phyloP scores from a whole-genome alignment of 2,113 vertebrate species.

The Caranx melampygus region DNA sequence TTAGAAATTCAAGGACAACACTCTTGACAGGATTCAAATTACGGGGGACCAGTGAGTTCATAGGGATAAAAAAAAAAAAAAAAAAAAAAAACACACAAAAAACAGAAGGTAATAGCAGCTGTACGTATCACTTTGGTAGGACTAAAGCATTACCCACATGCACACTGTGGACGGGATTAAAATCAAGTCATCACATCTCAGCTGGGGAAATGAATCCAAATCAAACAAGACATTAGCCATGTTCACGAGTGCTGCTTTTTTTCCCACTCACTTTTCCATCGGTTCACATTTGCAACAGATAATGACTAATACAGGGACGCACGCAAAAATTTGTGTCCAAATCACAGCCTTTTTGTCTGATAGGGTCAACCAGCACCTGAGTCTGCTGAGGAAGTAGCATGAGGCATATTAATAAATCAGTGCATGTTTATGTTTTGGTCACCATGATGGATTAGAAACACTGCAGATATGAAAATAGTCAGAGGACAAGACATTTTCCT shows the following conservation, averaged over 20 bases:
- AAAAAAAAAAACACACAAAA: not conserved
- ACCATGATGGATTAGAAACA: conserved; percentile 31
- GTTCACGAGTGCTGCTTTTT: not conserved
- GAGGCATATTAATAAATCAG: conserved; percentile 33
- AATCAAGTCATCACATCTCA: not conserved
- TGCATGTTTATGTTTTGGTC: conserved; percentile 35
- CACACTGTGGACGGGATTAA: not conserved
- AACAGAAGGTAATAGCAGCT: not conserved
- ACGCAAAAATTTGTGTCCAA: conserved; percentile 9
- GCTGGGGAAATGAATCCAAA: not conserved
- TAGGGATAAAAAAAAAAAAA: too few relatives aligned
- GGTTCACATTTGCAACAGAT: not conserved
- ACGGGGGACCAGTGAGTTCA: not conserved
- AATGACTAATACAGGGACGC: not conserved
- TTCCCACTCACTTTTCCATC: not conserved
- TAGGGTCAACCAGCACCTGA: not conserved
- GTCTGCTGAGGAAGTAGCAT: not conserved
- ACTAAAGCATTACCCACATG: not conserved
- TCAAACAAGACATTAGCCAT: not conserved
- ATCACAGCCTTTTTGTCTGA: not conserved
- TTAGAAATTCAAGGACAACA: not conserved
- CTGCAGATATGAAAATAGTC: conserved; percentile 68
- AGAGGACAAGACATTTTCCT: conserved; percentile 48
- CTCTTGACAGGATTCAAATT: not conserved
- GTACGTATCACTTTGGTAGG: not conserved